Base-by-base conservation (phyloP, 92 coral and sea anemone genomes). In the Paramuricea clavata region DNA sequence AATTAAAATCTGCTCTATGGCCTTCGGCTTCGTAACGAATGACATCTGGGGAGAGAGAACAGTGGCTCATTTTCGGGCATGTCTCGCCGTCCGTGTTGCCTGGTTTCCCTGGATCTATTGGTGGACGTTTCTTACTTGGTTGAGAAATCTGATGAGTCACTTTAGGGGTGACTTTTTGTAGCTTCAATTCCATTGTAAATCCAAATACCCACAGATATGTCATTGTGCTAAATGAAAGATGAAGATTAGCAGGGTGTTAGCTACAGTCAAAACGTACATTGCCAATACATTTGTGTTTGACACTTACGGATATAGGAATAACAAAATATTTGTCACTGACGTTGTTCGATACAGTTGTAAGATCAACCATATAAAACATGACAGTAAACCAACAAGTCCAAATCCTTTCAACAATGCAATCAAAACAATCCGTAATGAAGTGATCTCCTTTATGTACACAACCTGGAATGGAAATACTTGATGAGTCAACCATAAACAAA, bases 281-380 rank as follows among this genome's bases (percentile, higher is more conserved):
- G 1, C 5, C 23, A 30, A 83, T 13, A 41, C 1, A 43, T 10
- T 12, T 67, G 6, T 74, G 6, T 2, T 13, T 19, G 26, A 27
- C 87, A 94, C 99, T 94, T 91, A 96, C 99, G 99, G 99, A 76
- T 96, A 96, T 54, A 94, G 89, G 35, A 96, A 89, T 74, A 96
- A 91, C 12, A 96, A 92, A 28, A 91, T 91, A 85, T 96, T 92
- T 57, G 89, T 94, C 69, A 93, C 86, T 28, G 92, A 86, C 79
- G 95, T 92, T 72, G 93, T 95, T 52, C 93, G 94, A 67, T 94
- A 88, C 12, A 96, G 95, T 90, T 92, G 95, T 92, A 93, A 92
- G 33, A 94, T 90, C 88, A 96, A 82, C 99, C 97, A 96, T 0
- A 81, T 44, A 69, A 95, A 90, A 49, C 88, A 69, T 32, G 81